Evolutionary conservation across 2,797 vertebrate genomes (phyloP).

Genomic region (Eidolon dupreanum): DNA sequence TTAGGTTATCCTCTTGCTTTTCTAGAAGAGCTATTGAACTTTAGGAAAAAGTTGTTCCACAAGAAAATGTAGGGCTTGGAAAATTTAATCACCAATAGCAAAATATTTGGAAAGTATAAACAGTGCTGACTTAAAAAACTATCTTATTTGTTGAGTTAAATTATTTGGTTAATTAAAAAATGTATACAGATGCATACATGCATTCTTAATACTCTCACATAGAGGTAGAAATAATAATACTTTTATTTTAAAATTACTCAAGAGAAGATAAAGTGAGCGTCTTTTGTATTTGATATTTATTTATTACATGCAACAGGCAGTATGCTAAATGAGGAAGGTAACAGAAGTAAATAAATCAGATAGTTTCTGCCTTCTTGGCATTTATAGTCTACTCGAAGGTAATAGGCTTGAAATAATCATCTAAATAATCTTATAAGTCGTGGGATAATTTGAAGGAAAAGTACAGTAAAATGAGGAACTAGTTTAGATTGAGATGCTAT

Average conservation of each 20-base stretch:
- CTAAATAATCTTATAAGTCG: not conserved
- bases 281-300: not conserved
- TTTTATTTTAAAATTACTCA: not conserved
- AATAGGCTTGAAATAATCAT: not conserved
- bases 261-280: not conserved
- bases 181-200: not conserved
- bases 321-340: not conserved
- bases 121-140: not conserved
- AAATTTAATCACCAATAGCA: not conserved
- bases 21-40: not conserved
- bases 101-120: not conserved
- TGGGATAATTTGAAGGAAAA: slow-evolving; percentile 23
- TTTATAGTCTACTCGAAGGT: not conserved
- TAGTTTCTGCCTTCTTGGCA: not conserved
- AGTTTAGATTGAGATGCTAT: not conserved
- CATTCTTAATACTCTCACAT: not conserved
- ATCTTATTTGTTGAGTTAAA: not conserved
- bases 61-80: not conserved
- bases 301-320: not conserved
- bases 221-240: slow-evolving; percentile 6
- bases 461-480: not conserved
- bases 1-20: not conserved
- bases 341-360: not conserved
- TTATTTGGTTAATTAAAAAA: slow-evolving; percentile 7
- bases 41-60: not conserved